Base-by-base conservation (phyloP, 1,140 invertebrate genomes). In the Heterodera carotae region DNA sequence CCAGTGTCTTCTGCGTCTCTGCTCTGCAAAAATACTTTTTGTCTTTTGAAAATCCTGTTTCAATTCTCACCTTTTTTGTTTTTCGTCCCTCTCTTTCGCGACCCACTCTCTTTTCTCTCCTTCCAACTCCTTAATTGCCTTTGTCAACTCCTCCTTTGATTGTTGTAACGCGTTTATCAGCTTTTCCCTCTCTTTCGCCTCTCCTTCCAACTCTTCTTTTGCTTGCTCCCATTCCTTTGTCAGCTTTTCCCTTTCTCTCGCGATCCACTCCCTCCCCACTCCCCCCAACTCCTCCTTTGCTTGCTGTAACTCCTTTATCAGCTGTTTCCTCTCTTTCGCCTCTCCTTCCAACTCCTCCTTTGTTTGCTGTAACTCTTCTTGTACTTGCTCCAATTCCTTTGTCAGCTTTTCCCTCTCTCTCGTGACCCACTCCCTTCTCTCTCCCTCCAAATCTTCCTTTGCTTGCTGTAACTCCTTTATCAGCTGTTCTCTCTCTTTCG, bases 1-100 rank as follows among this genome's bases (percentile, higher is more conserved):
- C 48, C 48, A 56, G 22, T n/a, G 48, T 22, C 48, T 56, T 71
- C n/a, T 71, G 29, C 36, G 18, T 71, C 59, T 25, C 31, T 71
- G 43, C 59, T 53, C 22, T 71, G 48, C 22, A 48, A 8, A 71
- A 31, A 48, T 33, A 31, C 59, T 25, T 71, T 71, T 69, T 1
- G 18, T 25, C 33, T 71, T 71, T 10, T 31, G 29, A 1, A 7
- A 0, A 25, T 8, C 12, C 12, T 43, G 12, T 34, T 66, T n/a
- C 29, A 10, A 10, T 34, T 66, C 48, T 66, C 27, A 34, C 62
- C 29, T 29, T 18, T 18, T 66, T 66, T 7, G 8, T 22, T 10
- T 6, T 29, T 12, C 62, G 6, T 7, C 29, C 25, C 6, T 31
- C 62, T 66, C 33, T 29, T 22, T 66, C 62, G 8, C 62, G n/a